Evolutionary conservation across 2,888 invertebrate genomes (phyloP).

Genomic region (Tiliacea citrago): DNA sequence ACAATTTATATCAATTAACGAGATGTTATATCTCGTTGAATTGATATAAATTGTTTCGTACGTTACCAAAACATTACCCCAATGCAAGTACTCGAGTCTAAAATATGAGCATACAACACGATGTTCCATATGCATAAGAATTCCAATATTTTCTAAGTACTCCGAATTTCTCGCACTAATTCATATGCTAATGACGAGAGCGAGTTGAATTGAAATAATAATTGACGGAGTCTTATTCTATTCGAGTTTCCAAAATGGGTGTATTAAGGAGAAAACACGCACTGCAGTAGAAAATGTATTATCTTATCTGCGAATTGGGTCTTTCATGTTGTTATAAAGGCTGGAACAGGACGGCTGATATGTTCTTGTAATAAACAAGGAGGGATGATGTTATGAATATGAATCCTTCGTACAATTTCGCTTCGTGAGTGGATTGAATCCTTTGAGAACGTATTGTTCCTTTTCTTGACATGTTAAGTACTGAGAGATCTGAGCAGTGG

Average conservation of each 20-base stretch:
- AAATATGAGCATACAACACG: constrained; percentile 20
- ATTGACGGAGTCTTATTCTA: constrained; percentile 60
- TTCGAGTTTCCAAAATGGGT: constrained; percentile 78
- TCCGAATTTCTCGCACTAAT: constrained; percentile 54
- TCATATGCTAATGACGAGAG: constrained; percentile 58
- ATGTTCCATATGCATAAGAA: constrained; percentile 34
- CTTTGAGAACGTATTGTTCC: constrained; percentile 59
- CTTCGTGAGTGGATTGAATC: constrained; percentile 60
- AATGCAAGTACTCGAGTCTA: constrained; percentile 1
- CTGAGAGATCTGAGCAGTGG: constrained; percentile 31
- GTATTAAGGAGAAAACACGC: constrained; percentile 85
- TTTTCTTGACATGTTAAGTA: constrained; percentile 54
- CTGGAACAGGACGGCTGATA: constrained; percentile 72
- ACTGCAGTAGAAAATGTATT: constrained; percentile 75
- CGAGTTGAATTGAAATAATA: constrained; percentile 61
- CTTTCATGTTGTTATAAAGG: constrained; percentile 80
- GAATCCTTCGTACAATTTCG: constrained; percentile 66
- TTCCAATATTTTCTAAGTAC: constrained; percentile 52
- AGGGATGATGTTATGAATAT: constrained; percentile 71
- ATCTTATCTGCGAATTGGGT: constrained; percentile 78
- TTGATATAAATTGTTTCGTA: too few relatives aligned
- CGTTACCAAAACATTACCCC: constrained; percentile 15
- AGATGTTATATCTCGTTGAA: too few relatives aligned
- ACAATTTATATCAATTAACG: constrained; percentile 11
- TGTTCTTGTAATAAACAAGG: constrained; percentile 75